Evolutionary conservation across 2,888 invertebrate genomes (phyloP).

Genomic region (Hypsopygia costalis): DNA sequence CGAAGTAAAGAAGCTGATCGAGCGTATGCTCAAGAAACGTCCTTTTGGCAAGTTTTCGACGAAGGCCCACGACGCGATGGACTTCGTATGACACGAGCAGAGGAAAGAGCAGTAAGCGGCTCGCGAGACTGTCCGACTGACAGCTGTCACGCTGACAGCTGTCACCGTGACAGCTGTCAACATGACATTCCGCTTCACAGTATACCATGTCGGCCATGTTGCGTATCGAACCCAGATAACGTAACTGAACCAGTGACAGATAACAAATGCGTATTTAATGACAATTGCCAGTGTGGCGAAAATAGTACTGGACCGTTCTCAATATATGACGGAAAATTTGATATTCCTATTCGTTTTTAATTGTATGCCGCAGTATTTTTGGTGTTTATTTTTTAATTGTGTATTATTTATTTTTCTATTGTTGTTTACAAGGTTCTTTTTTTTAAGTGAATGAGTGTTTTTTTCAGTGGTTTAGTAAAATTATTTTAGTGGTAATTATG

Average conservation of each 20-base stretch:
- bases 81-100: conserved; percentile 87
- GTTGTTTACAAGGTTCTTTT: conserved; percentile 10
- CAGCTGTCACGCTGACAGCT: conserved; percentile 13
- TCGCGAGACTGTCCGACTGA: conserved; percentile 7
- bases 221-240: background rate
- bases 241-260: no score
- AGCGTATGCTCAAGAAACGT: conserved; percentile 85
- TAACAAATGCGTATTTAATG: conserved; percentile 24
- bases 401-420: conserved; percentile 19
- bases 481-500: conserved; percentile 3
- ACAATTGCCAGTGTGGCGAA: conserved; percentile 27
- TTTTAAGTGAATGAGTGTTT: conserved; percentile 20
- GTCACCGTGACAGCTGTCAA: conserved; percentile 18
- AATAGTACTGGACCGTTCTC: conserved; percentile 32
- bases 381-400: conserved; percentile 12
- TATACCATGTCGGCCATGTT: conserved; percentile 6
- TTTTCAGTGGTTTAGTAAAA: conserved; percentile 9
- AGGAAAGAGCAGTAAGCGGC: conserved; percentile 63
- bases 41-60: conserved; percentile 57
- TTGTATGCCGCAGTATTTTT: conserved; percentile 24
- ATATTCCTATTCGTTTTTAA: conserved; percentile 45
- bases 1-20: conserved; percentile 94
- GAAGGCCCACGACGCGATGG: conserved; percentile 76
- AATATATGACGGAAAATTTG: conserved; percentile 44
- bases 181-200: no score